Percentiles rank a stretch among this genome's conserved stretches.
These are phyloP conservation scores for Thamnophis elegans DNA, from an alignment of 2,797 vertebrate genomes.

Conservation along the genomic window DNA sequence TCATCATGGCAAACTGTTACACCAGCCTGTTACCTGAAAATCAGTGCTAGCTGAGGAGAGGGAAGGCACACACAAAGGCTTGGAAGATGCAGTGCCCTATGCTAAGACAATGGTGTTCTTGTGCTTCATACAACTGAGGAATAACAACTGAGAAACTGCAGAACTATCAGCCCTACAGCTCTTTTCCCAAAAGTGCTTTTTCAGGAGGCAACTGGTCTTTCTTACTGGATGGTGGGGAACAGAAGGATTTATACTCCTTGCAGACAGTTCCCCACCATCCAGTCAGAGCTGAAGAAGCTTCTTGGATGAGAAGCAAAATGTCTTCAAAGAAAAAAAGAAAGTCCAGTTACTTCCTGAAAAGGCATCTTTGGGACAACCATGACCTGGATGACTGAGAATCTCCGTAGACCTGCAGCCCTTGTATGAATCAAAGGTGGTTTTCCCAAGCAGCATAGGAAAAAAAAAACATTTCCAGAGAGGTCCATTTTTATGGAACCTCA, in stretches of 20 bases:
- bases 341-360: no score
- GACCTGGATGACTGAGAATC: neutral
- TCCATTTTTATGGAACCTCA: neutral
- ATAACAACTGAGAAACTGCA: neutral
- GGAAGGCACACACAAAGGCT: neutral
- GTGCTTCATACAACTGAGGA: neutral
- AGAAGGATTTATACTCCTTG: no score
- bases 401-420: neutral
- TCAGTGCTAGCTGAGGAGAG: neutral
- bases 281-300: no score
- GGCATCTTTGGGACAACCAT: neutral
- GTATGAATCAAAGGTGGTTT: neutral
- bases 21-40: neutral
- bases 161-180: neutral
- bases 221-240: no score
- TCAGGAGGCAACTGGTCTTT: no score
- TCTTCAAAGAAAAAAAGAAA: no score
- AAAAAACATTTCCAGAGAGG: neutral
- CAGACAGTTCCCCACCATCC: no score
- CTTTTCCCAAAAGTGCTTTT: neutral
- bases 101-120: neutral
- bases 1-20: neutral
- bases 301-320: no score
- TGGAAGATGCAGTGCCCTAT: neutral
- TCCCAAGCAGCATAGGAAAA: neutral